A percentile compares a stretch with the other conserved stretches of the same genome.
These are phyloP conservation scores for Eristalinus aeneus DNA, from an alignment of 2,888 invertebrate species.

Conservation along the genomic window DNA sequence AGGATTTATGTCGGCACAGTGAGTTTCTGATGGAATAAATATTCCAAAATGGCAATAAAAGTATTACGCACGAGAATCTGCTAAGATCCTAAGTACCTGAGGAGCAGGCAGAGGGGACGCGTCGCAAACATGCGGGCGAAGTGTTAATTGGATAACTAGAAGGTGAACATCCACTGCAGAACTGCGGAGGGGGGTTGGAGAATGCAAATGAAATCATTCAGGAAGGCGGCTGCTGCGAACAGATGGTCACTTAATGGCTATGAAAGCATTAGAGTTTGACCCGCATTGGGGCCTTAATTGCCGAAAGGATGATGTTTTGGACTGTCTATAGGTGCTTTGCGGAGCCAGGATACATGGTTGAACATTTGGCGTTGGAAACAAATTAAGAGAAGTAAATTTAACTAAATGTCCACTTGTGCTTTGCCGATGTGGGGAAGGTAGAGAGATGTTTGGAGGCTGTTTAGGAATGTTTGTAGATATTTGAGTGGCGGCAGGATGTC, in stretches of 20 bases:
- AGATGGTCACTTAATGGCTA: not conserved
- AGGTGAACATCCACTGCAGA: not conserved
- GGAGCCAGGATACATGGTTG: not conserved
- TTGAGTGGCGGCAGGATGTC: too few relatives aligned
- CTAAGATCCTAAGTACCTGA: slow-evolving; percentile 9
- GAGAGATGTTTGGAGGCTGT: too few relatives aligned
- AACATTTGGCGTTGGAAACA: too few relatives aligned
- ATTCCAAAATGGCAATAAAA: slow-evolving; percentile 43
- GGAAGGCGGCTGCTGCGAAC: not conserved
- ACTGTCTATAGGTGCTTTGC: not conserved
- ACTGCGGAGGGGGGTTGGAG: not conserved
- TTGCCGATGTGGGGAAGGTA: too few relatives aligned
- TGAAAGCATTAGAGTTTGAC: not conserved
- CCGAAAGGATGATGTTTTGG: not conserved
- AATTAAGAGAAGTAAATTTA: too few relatives aligned
- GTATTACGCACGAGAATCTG: slow-evolving; percentile 45
- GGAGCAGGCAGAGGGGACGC: not conserved
- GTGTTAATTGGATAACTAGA: slow-evolving; percentile 34
- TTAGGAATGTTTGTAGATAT: too few relatives aligned
- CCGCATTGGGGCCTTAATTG: not conserved
- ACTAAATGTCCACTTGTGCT: too few relatives aligned
- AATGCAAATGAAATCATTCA: not conserved
- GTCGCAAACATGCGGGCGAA: not conserved
- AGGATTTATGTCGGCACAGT: slow-evolving; percentile 21
- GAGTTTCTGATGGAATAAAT: slow-evolving; percentile 29